Conservation (phyloP, 2,113 vertebrate species). For the Rhea pennata region DNA sequence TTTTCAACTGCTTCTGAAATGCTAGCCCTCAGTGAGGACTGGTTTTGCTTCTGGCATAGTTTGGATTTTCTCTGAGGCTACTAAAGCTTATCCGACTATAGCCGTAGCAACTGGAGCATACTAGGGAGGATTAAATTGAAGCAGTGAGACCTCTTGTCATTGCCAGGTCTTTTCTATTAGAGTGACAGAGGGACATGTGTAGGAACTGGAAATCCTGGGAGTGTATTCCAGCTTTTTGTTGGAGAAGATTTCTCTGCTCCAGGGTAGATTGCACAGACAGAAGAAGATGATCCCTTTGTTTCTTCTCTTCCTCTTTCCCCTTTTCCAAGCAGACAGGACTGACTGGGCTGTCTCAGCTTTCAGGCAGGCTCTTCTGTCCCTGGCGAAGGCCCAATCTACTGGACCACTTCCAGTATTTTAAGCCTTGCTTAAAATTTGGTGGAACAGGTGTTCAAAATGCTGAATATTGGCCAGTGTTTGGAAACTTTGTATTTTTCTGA, state of each 20-base stretch:
- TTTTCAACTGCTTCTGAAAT: background rate
- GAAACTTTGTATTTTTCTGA: background rate
- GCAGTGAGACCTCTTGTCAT: background rate
- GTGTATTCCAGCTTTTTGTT: background rate
- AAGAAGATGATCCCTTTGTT: background rate
- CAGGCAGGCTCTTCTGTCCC: background rate
- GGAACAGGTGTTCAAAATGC: background rate
- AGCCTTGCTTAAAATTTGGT: background rate
- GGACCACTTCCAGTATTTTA: background rate
- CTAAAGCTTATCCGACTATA: background rate
- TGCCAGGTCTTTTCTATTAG: background rate
- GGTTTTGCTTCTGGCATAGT: background rate
- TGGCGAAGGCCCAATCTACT: background rate
- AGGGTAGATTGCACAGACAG: background rate
- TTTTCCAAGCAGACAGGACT: background rate
- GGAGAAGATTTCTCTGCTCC: background rate
- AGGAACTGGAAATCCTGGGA: slow-evolving; percentile 7
- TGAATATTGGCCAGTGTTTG: background rate
- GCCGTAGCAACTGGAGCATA: background rate
- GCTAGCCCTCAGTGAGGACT: background rate
- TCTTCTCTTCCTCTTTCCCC: background rate
- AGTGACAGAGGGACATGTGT: background rate
- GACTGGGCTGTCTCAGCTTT: background rate
- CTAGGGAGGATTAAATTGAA: background rate
- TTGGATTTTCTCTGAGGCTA: background rate